A percentile compares a stretch with the other conserved stretches of the same genome.
Evolutionary conservation across 92 coral and sea anemone genomes (phyloP).

Genomic region (Porites rus): DNA sequence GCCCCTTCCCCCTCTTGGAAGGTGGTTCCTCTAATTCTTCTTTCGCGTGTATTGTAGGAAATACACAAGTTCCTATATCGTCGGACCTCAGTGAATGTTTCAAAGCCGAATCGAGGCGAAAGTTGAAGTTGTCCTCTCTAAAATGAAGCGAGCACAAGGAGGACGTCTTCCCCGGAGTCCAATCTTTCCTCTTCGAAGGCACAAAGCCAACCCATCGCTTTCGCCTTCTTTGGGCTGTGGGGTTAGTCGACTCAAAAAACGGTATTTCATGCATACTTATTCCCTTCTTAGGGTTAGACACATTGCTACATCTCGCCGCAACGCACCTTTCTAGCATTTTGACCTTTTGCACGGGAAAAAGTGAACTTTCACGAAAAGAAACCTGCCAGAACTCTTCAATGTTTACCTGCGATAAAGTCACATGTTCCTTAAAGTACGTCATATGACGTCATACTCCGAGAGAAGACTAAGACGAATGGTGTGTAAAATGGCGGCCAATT

Average conservation of each 20-base stretch:
- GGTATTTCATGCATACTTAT: background rate
- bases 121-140: slow-evolving; percentile 44
- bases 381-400: no score
- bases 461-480: no score
- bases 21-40: slow-evolving; percentile 44
- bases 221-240: slow-evolving; percentile 16
- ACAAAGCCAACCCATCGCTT: slow-evolving; percentile 44
- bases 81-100: slow-evolving; percentile 47
- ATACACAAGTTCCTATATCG: slow-evolving; percentile 50
- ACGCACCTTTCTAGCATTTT: slow-evolving; percentile 12
- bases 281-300: background rate
- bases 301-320: background rate
- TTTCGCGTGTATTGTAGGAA: slow-evolving; percentile 40
- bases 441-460: no score
- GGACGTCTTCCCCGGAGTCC: slow-evolving; percentile 55
- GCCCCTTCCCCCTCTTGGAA: slow-evolving; percentile 34
- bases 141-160: slow-evolving; percentile 48
- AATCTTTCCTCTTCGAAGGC: slow-evolving; percentile 31
- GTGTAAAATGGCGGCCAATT: no score
- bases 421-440: no score
- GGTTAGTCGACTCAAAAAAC: background rate
- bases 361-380: no score
- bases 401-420: no score
- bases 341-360: background rate
- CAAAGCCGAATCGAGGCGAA: slow-evolving; percentile 48